A percentile compares a stretch with the other conserved stretches of the same genome.
Conservation (phyloP, 2,888 invertebrate genomes). For the Elysia crispata region DNA sequence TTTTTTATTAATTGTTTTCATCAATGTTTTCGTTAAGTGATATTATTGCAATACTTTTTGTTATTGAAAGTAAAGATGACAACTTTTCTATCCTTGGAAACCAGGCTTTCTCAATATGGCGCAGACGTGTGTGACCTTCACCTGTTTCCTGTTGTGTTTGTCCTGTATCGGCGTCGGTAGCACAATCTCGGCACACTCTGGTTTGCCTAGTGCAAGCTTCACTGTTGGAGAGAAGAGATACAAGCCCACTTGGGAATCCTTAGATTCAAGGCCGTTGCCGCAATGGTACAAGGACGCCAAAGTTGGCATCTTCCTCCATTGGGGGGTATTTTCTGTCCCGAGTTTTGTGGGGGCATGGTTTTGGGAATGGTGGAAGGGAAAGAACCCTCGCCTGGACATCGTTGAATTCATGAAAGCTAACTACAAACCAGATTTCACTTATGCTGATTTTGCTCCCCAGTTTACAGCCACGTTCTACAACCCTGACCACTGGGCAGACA, state of each 20-base stretch:
- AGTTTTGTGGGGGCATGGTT: constrained; percentile 83
- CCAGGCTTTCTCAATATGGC: neutral
- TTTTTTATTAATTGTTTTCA: no score
- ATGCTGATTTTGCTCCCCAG: constrained; percentile 92
- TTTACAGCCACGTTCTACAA: constrained; percentile 93
- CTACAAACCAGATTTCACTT: constrained; percentile 90
- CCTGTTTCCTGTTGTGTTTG: no score
- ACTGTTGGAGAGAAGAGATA: constrained; percentile 41
- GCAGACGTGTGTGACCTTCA: neutral
- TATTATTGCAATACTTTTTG: no score
- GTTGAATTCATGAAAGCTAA: constrained; percentile 86
- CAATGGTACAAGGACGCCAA: constrained; percentile 78
- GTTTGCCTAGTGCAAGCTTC: no score
- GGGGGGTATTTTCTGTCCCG: constrained; percentile 82
- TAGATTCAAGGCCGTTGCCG: constrained; percentile 80
- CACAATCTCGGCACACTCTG: no score
- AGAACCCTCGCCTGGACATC: constrained; percentile 51
- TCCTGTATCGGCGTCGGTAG: no score
- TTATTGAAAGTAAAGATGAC: no score
- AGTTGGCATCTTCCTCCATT: constrained; percentile 80
- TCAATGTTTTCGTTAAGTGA: no score
- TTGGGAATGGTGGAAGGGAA: constrained; percentile 72
- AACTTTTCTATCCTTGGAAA: no score
- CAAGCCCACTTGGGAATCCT: constrained; percentile 87
- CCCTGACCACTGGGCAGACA: constrained; percentile 88